Evolutionary conservation across 2,888 invertebrate species (phyloP).

Genomic region (Drosophila monieri): DNA sequence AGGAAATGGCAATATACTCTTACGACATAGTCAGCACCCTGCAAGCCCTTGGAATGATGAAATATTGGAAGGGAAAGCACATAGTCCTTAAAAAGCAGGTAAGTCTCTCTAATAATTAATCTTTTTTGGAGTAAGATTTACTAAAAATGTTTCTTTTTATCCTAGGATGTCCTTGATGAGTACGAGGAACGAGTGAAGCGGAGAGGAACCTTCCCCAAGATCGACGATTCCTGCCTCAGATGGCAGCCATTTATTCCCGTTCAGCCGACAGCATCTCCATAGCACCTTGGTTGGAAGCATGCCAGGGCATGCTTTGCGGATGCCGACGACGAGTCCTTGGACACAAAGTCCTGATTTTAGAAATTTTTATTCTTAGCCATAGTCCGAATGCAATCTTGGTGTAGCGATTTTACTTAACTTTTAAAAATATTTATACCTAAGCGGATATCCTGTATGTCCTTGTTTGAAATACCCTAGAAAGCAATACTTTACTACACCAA

Average conservation of each 20-base stretch:
- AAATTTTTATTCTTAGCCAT: slow-evolving; percentile 38
- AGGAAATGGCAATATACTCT: slow-evolving; percentile 97
- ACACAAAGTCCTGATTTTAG: slow-evolving; percentile 41
- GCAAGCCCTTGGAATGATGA: slow-evolving; percentile 98
- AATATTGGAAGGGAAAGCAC: slow-evolving; percentile 99
- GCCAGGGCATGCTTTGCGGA: slow-evolving; percentile 67
- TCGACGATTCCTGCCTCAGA: slow-evolving; percentile 93
- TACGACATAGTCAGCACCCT: slow-evolving; percentile 99
- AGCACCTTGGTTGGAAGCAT: slow-evolving; percentile 72
- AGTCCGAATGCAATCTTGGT: not conserved
- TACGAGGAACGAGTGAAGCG: slow-evolving; percentile 93
- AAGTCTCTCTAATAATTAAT: too few relatives aligned
- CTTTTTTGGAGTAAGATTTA: not conserved
- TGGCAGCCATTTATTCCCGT: slow-evolving; percentile 93
- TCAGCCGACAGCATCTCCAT: slow-evolving; percentile 79
- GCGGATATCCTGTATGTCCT: not conserved
- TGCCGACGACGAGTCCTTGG: slow-evolving; percentile 45
- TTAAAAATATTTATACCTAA: not conserved
- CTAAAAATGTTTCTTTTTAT: not conserved
- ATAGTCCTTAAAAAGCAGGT: slow-evolving; percentile 97
- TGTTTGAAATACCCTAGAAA: not conserved
- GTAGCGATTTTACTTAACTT: slow-evolving; percentile 4
- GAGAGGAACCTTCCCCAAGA: slow-evolving; percentile 92
- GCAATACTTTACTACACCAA: slow-evolving; percentile 4
- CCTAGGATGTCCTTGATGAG: slow-evolving; percentile 96